A percentile compares a stretch with the other conserved stretches of the same genome.
Conservation (phyloP, 2,797 vertebrate genomes). For the Falco concolor region DNA sequence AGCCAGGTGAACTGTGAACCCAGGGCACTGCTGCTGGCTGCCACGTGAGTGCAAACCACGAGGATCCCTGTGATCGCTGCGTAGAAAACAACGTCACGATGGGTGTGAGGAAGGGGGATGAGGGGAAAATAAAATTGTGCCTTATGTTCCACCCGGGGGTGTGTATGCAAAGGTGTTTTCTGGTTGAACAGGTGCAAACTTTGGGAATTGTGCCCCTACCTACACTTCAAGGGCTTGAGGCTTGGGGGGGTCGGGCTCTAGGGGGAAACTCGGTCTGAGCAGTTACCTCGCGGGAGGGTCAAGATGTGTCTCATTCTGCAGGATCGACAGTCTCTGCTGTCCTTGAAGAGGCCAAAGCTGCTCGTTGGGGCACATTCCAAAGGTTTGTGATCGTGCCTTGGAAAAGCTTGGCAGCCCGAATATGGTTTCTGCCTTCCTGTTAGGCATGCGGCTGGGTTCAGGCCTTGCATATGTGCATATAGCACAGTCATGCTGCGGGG, state of each 20-base stretch:
- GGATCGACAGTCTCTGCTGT: not conserved
- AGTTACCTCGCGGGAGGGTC: not conserved
- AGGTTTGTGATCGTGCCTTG: not conserved
- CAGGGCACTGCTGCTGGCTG: not conserved
- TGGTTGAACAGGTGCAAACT: not conserved
- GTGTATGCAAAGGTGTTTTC: not conserved
- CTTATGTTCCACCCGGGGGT: not conserved
- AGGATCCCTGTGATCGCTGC: not conserved
- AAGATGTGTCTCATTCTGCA: not conserved
- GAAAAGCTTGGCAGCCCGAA: not conserved
- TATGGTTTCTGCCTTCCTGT: not conserved
- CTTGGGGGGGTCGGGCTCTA: not conserved
- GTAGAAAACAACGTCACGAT: rapidly evolving
- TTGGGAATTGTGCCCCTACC: not conserved
- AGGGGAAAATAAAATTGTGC: slow-evolving; percentile 28
- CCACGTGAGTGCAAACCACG: not conserved
- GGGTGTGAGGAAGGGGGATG: not conserved
- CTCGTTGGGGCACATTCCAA: not conserved
- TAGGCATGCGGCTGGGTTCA: not conserved
- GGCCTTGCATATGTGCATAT: not conserved
- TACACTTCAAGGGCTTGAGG: not conserved
- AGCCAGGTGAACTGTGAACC: not conserved
- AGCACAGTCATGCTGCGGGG: not conserved
- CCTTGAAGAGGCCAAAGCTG: not conserved
- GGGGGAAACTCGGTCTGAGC: not conserved